phyloP scores from a whole-genome alignment of 1,140 invertebrate genomes.

The Vanessa tameamea region DNA sequence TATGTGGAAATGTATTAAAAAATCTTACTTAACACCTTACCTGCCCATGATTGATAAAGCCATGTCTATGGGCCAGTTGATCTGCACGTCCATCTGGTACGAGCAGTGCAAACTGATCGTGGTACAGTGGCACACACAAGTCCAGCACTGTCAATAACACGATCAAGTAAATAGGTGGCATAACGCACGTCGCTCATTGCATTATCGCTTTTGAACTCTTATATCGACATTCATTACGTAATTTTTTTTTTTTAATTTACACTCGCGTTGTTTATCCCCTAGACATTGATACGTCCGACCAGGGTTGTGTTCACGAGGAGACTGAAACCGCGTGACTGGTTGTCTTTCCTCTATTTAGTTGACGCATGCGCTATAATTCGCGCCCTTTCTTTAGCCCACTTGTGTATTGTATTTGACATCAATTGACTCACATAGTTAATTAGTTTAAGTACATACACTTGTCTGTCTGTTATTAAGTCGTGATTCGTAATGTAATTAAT shows the following conservation, averaged over 20 bases:
- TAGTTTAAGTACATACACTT: conserved; percentile 42
- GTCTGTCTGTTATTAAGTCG: conserved; percentile 32
- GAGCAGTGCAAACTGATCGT: conserved; percentile 85
- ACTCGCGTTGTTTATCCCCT: conserved; percentile 43
- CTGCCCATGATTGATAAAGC: conserved; percentile 84
- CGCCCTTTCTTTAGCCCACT: conserved; percentile 73
- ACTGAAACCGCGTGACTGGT: conserved; percentile 66
- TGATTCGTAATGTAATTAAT: conserved; percentile 8
- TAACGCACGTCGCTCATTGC: conserved; percentile 67
- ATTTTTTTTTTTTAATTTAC: conserved; percentile 42
- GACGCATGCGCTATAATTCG: conserved; percentile 68
- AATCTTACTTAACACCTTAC: conserved; percentile 60
- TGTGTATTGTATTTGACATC: conserved; percentile 65
- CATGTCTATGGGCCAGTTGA: conserved; percentile 82
- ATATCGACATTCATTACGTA: conserved; percentile 44
- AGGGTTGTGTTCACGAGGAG: conserved; percentile 44
- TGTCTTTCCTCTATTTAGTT: conserved; percentile 43
- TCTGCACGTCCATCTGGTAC: conserved; percentile 82
- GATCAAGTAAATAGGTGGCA: conserved; percentile 63
- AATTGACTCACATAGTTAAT: conserved; percentile 75
- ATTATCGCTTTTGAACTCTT: conserved; percentile 53
- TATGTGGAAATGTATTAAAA: not conserved
- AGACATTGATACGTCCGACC: conserved; percentile 44
- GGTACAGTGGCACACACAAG: conserved; percentile 77
- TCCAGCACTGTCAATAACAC: conserved; percentile 70